phyloP scores from a whole-genome alignment of 1,140 invertebrate species.

The Trinorchestia longiramus region DNA sequence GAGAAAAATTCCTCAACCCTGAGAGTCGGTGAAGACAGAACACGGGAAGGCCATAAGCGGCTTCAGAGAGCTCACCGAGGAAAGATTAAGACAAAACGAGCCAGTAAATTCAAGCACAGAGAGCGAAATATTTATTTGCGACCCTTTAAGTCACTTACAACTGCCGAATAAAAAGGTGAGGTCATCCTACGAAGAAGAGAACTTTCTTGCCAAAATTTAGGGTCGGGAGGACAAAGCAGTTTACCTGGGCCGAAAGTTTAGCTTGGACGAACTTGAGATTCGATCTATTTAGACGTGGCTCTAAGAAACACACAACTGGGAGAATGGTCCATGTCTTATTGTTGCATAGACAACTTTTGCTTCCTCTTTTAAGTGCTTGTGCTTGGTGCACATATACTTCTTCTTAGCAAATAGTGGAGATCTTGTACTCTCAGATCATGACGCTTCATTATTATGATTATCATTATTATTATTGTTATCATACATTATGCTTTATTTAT shows the following conservation, averaged over 20 bases:
- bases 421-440: no score
- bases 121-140: background rate
- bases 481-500: no score
- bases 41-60: background rate
- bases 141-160: background rate
- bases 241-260: background rate
- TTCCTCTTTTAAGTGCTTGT: no score
- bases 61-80: background rate
- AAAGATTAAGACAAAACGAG: background rate
- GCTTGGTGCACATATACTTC: no score
- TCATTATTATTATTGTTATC: no score
- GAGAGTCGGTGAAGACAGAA: background rate
- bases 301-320: background rate
- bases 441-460: no score
- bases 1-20: background rate
- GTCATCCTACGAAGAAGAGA: background rate
- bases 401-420: no score
- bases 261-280: background rate
- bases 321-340: no score
- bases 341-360: background rate
- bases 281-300: background rate
- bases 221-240: background rate
- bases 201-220: background rate
- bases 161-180: background rate
- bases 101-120: background rate